Percentiles rank a stretch among this genome's conserved stretches.
Conservation (phyloP, 35 echinoderm and acorn worm species). For the Eucidaris tribuloides region DNA sequence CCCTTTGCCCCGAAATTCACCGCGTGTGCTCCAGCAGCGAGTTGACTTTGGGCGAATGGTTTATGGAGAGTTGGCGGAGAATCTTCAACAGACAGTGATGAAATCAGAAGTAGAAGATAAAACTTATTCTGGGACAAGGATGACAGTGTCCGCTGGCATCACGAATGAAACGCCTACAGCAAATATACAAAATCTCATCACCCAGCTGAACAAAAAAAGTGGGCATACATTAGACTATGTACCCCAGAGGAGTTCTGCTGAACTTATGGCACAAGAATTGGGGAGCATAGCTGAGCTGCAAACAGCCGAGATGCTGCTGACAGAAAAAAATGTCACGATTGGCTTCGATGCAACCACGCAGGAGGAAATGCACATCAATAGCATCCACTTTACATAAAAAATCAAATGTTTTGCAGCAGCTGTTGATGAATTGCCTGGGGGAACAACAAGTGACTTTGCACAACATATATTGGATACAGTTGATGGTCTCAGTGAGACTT, state of each 20-base stretch:
- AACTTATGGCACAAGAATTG: constrained; percentile 52
- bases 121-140: too few species aligned
- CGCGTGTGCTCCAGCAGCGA: too few species aligned
- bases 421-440: constrained; percentile 15
- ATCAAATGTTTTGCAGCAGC: constrained; percentile 18
- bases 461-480: constrained; percentile 20
- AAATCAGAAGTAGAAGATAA: too few species aligned
- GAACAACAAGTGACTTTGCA: constrained; percentile 23
- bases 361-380: constrained; percentile 43
- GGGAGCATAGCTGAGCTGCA: constrained; percentile 50
- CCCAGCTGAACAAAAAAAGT: constrained; percentile 25
- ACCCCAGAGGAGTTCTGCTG: constrained; percentile 42
- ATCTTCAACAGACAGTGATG: too few species aligned
- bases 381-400: constrained; percentile 52
- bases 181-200: constrained; percentile 27
- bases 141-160: constrained; percentile 49
- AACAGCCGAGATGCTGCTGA: constrained; percentile 19
- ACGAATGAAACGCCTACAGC: constrained; percentile 45
- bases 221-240: constrained; percentile 16
- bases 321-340: constrained; percentile 19
- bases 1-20: too few species aligned
- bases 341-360: constrained; percentile 58
- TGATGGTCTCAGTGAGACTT: constrained; percentile 13
- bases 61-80: too few species aligned
- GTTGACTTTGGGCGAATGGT: too few species aligned